Base-by-base conservation (phyloP, 2,113 vertebrate species). In the Asarcornis scutulata region DNA sequence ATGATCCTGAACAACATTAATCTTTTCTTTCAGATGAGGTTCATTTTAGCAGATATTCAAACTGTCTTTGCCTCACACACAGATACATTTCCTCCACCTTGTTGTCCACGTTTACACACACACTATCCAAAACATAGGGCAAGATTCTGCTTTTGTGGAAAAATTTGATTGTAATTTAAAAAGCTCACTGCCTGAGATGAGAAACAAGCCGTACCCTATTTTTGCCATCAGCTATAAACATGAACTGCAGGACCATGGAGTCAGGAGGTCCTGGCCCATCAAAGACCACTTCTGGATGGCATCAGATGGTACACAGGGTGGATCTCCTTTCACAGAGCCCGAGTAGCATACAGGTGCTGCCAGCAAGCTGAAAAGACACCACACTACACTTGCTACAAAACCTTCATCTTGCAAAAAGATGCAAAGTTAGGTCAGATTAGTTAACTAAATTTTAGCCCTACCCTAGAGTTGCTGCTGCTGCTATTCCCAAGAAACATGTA, bases 61-160 rank as follows among this genome's bases (percentile, higher is more conserved):
- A 69, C 21, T 29, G 15, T 8, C 31, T 74, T 86, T 4, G 8
- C 14, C 26, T 29, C 44, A 94, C 14, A 73, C 7, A 50, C 0
- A 0, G 4, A 29, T n/a, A 8, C 5, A 17, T 75, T 85, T 94
- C 26, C 64, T 59, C 40, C 42, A 73, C 23, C 9, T 72, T n/a
- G 17, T 21, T 26, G 32, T 56, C 29, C 3, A 36, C 25, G 44
- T 48, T 3, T 2, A 1, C 31, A 1, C 6, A 0, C 3, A 58
- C 2, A 31, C 4, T 55, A 36, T 8, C 4, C 2, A 2, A 50
- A 27, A 42, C 13, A 50, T 13, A 13, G 1, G 6, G 6, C 16
- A 3, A 73, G 1, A 44, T 40, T 2, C 11, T 4, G 7, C 74
- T 86, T 75, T 34, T 38, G 10, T 48, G 20, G 44, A 50, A n/a